These are phyloP conservation scores for Drosophila flavopinicola DNA, from an alignment of 2,888 invertebrate genomes.

Conservation along the genomic window DNA sequence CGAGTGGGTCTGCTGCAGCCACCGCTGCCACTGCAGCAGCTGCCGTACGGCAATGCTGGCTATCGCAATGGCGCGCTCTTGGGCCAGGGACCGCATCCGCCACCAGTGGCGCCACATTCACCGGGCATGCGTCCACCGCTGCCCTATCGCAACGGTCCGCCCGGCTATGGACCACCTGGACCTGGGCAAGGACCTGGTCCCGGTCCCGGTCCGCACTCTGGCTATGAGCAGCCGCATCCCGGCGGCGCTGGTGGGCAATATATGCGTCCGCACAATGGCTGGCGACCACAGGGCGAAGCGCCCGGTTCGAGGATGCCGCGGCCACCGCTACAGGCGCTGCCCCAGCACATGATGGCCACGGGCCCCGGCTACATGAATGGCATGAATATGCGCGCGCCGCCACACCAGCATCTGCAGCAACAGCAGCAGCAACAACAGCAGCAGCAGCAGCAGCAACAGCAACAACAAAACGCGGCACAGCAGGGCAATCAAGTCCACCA, in stretches of 20 bases:
- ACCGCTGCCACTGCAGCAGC: constrained; percentile 40
- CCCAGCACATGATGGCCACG: constrained; percentile 65
- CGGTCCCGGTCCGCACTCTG: constrained; percentile 26
- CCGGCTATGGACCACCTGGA: constrained; percentile 50
- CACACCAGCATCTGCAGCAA: constrained; percentile 59
- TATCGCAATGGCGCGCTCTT: constrained; percentile 63
- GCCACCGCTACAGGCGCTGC: constrained; percentile 83
- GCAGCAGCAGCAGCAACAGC: constrained; percentile 7
- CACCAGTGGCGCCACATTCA: constrained; percentile 38
- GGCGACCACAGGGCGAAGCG: constrained; percentile 75
- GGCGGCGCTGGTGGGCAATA: constrained; percentile 47
- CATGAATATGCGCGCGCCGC: constrained; percentile 65
- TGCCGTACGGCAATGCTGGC: constrained; percentile 40
- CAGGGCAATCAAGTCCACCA: not conserved
- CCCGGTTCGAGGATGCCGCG: constrained; percentile 85
- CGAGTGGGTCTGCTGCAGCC: constrained; percentile 69
- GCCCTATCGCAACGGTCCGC: constrained; percentile 69
- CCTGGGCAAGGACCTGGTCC: constrained; percentile 33
- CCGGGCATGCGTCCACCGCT: constrained; percentile 70
- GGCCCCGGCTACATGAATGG: constrained; percentile 69
- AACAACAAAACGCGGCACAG: not conserved
- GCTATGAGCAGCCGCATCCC: constrained; percentile 65
- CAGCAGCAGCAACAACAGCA: constrained; percentile 51
- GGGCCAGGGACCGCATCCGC: constrained; percentile 49
- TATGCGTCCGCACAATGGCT: constrained; percentile 70